phyloP scores from a whole-genome alignment of 1,140 invertebrate genomes.

The Doryteuthis pealeii region DNA sequence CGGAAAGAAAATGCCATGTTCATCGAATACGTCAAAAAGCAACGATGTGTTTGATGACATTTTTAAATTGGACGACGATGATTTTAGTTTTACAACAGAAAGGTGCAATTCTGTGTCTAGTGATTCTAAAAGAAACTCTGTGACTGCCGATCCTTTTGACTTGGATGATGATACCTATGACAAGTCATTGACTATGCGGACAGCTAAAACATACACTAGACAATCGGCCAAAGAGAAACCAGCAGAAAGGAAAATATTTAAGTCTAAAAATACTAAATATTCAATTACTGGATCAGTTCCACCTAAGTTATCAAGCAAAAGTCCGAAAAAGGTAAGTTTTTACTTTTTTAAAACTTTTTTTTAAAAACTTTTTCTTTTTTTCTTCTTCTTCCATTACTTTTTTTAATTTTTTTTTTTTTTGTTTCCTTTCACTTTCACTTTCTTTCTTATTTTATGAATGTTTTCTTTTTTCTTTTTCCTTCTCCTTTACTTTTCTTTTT shows the following conservation, averaged over 20 bases:
- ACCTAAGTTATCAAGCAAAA: constrained; percentile 27
- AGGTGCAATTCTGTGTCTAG: constrained; percentile 1
- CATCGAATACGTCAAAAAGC: background rate
- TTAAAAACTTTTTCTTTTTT: too few species aligned
- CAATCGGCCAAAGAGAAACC: constrained; percentile 24
- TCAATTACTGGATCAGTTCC: constrained; percentile 18
- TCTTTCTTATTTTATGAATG: too few species aligned
- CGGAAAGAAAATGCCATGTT: background rate
- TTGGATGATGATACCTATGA: constrained; percentile 1
- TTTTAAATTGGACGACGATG: background rate
- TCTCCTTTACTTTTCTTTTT: too few species aligned
- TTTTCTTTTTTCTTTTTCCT: too few species aligned
- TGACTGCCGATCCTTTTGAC: background rate
- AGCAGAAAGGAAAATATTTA: constrained; percentile 36
- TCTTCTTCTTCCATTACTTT: too few species aligned
- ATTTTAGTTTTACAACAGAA: background rate
- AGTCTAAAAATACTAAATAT: constrained; percentile 36
- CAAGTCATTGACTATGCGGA: constrained; percentile 12
- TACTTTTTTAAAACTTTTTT: too few species aligned
- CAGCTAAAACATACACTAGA: constrained; percentile 24
- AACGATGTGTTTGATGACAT: background rate
- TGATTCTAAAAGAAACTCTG: background rate
- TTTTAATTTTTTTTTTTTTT: too few species aligned
- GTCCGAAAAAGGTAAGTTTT: constrained; percentile 38
- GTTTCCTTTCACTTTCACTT: too few species aligned